phyloP scores from a whole-genome alignment of 2,797 vertebrate species.

The Babyrousa celebensis region DNA sequence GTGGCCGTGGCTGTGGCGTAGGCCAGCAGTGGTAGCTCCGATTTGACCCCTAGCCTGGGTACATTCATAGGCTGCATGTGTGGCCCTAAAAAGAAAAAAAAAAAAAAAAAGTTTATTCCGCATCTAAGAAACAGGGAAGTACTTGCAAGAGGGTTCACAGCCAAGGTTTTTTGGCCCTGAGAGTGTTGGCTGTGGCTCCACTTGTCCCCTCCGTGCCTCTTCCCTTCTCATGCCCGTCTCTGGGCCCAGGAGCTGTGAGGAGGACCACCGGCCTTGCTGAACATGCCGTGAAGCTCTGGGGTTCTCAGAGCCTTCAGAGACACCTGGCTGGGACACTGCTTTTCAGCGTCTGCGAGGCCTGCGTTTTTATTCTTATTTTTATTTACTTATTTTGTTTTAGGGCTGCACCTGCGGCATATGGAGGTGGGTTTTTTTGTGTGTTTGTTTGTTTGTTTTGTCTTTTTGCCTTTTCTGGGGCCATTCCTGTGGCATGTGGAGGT shows the following conservation, averaged over 20 bases:
- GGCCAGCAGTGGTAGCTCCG: too few species aligned
- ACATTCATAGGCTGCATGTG: too few species aligned
- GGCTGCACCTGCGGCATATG: too few species aligned
- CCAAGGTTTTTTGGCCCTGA: fast-evolving
- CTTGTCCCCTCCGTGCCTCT: neutral
- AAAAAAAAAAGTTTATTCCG: neutral
- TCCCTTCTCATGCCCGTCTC: neutral
- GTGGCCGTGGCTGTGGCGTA: too few species aligned
- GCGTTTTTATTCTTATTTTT: too few species aligned
- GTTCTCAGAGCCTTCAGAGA: neutral
- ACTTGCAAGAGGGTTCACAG: neutral
- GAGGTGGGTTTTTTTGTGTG: too few species aligned
- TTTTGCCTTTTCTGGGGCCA: too few species aligned
- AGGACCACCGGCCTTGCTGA: neutral
- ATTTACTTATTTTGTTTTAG: too few species aligned
- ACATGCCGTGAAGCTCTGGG: neutral
- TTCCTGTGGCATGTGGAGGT: too few species aligned
- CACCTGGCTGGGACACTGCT: neutral
- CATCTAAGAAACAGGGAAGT: neutral
- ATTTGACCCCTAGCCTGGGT: too few species aligned
- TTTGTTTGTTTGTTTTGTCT: too few species aligned
- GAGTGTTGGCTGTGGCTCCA: neutral
- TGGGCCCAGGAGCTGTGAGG: neutral
- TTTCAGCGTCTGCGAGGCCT: neutral
- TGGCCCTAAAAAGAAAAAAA: too few species aligned